Base-by-base conservation (phyloP, 2,797 vertebrate species). In the Dryobates pubescens region DNA sequence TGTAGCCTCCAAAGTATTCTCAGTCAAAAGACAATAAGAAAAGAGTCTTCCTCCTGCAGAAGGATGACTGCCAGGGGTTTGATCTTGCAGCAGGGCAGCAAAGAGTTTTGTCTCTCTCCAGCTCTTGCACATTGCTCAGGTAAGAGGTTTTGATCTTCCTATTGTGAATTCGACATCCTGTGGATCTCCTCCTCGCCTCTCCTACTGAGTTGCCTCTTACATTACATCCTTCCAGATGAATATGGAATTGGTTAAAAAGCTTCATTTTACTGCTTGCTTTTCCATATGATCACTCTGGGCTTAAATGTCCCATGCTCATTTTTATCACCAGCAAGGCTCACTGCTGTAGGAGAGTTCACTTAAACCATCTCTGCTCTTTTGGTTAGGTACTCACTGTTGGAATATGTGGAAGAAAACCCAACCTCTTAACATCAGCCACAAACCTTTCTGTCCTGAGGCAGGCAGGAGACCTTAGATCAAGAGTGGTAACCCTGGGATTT, bases 121-220 rank as follows among this genome's bases (percentile, higher is more conserved):
- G 80, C 82, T 86, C 71, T n/a, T 75, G 59, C 93, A 93, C 92
- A 92, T 94, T 69, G 94, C 86, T 96, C 92, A 94, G 93, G 93
- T 94, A 85, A 84, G 68, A 95, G 93, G 96, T 95, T 91, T 94
- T 88, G 85, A 96, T 94, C 92, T 94, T 82, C 80, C 51, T 86
- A 88, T 74, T 92, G 77, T 75, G 85, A 89, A 91, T 93, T 69
- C 94, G 92, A 92, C 95, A 93, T 90, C 94, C 92, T 90, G 93
- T 93, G 65, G 80, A 88, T 88, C 90, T 81, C 57, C 43, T 95
- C 76, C 53, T 89, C 82, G 93, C 65, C 87, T 95, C 77, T 64
- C n/a, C 82, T 86, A 69, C 49, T 84, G 80, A 95, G 68, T 61
- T 62, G 62, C 65, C 63, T 65, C 61, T 74, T 79, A 79, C 64